Conservation (phyloP, 2,888 invertebrate species). For the Theodoxus fluviatilis region DNA sequence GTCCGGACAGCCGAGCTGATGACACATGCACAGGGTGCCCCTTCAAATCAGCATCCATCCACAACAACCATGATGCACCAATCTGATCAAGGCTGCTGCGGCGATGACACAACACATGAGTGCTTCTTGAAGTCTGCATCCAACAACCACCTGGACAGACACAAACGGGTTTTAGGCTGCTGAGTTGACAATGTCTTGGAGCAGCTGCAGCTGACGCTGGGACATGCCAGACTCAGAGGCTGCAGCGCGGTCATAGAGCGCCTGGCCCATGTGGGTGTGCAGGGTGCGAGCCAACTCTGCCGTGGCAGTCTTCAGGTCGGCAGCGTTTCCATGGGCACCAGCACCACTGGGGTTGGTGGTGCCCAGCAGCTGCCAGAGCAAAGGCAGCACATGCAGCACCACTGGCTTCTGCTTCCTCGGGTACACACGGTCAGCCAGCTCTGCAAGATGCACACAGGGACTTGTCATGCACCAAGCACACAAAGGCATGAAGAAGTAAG, state of each 20-base stretch:
- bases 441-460: too few species aligned
- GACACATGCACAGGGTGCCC: background rate
- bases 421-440: conserved; percentile 55
- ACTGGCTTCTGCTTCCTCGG: conserved; percentile 60
- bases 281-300: conserved; percentile 44
- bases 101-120: too few species aligned
- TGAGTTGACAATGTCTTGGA: conserved; percentile 49
- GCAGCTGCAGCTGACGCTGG: conserved; percentile 48
- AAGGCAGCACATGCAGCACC: conserved; percentile 60
- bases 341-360: conserved; percentile 52
- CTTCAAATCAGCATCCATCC: too few species aligned
- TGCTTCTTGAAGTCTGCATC: background rate
- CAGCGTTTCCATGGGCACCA: conserved; percentile 47
- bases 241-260: conserved; percentile 51
- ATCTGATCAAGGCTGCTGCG: too few species aligned
- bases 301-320: conserved; percentile 51
- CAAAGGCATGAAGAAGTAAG: too few species aligned
- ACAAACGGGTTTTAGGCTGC: conserved; percentile 28
- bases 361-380: conserved; percentile 60
- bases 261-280: conserved; percentile 51
- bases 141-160: conserved; percentile 22
- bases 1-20: conserved; percentile 5
- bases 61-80: too few species aligned
- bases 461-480: too few species aligned
- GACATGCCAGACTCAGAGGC: conserved; percentile 45